Base-by-base conservation (phyloP, 2,797 vertebrate genomes). In the Channallabes apus region DNA sequence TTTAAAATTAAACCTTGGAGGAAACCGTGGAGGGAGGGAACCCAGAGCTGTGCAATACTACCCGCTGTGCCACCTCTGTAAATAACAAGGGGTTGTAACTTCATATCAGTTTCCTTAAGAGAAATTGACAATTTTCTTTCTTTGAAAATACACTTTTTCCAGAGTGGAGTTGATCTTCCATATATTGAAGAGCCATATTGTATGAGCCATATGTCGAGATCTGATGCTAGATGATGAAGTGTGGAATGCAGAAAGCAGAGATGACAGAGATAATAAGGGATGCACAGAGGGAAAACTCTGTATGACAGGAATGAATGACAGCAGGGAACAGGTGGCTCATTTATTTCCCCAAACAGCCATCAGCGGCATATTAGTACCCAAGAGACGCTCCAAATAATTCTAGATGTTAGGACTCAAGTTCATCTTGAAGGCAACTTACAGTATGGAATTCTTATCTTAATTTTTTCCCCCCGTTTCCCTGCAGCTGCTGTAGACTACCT, bases 401-500 rank as follows among this genome's bases (percentile, higher is more conserved):
- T 68, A 80, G 29, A 65, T 61, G 24, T 65, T 80, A 24, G 58
- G 68, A 73, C 7, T 82, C 32, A 61, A n/a, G 27, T 35, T 71
- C 3, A 7, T 79, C 76, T 71, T 27, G 20, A 6, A 69, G n/a
- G 6, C 51, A 75, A 32, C 18, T 82, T 77, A n/a, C n/a, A n/a
- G n/a, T n/a, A 76, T 29, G 24, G 64, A 77, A 72, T 58, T 75
- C 6, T 80, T 29, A 27, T 76, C 24, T 80, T n/a, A 61, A 54
- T 65, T 85, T 84, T 77, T 62, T 46, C 82, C 72, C 71, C n/a
- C 2, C 6, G 73, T 84, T 72, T 65, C 5, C 82, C 12, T 72
- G 59, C 91, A 95, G 94, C 94, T 86, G 97, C 98, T 6, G 98
- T 99, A 79, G 98, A 98, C 92, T 99, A 98, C 91, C 91, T 99